phyloP scores from a whole-genome alignment of 1,140 invertebrate genomes.

The Calliphora vicina region DNA sequence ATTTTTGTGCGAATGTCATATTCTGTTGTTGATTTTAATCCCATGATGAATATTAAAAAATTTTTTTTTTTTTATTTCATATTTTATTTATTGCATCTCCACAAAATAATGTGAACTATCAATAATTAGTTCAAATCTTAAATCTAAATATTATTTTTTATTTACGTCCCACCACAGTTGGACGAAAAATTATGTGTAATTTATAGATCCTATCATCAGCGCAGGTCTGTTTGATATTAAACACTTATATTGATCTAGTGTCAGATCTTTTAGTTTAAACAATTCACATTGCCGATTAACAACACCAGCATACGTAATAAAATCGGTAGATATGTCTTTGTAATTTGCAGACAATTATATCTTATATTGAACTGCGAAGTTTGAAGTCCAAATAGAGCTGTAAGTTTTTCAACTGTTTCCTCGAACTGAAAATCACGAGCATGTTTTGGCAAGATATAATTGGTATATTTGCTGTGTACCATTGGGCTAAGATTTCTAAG shows the following conservation, averaged over 20 bases:
- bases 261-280: constrained; percentile 26
- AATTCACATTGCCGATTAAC: constrained; percentile 36
- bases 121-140: too few species aligned
- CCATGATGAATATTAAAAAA: constrained; percentile 36
- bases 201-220: too few species aligned
- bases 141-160: too few species aligned
- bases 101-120: too few species aligned
- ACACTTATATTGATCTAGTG: constrained; percentile 38
- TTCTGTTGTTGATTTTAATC: constrained; percentile 27
- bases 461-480: constrained; percentile 30
- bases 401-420: constrained; percentile 36
- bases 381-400: constrained; percentile 23
- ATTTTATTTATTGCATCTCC: too few species aligned
- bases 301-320: not conserved
- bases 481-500: constrained; percentile 29
- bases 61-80: too few species aligned
- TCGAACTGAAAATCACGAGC: constrained; percentile 27
- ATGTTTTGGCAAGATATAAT: constrained; percentile 37
- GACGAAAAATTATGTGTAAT: too few species aligned
- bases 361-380: constrained; percentile 33
- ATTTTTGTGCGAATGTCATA: constrained; percentile 31
- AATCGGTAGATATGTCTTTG: not conserved
- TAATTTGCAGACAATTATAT: constrained; percentile 35
- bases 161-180: too few species aligned
- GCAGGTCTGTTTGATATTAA: too few species aligned